Evolutionary conservation across 2,888 invertebrate genomes (phyloP), one percentile per base, ranked within the genome.

Genomic region (Heliconius hortense): DNA sequence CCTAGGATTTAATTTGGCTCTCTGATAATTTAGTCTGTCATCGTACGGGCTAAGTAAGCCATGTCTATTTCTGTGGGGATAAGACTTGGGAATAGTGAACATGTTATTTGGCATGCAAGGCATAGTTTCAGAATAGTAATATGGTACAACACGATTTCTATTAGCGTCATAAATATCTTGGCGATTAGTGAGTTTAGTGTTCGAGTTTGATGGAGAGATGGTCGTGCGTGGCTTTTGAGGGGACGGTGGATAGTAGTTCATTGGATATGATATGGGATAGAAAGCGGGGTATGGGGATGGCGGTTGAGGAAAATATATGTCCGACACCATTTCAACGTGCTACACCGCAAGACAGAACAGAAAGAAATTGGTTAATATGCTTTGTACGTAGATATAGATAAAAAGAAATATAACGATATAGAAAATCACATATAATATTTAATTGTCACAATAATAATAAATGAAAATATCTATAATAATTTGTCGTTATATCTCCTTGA

Each of bases 281-380:
- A 91, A 89, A 83, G 93, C 90, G 69, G 94, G 91, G 84, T 91
- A 91, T 1, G 91, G 89, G 79, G 93, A 91, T 66, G 92, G 90
- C 31, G 93, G 91, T 80, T 94, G 89, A 31, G 96, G 96, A 84
- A 96, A 95, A 93, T 96, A 96, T 89, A 96, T 95, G 92, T 96
- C 96, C 94, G 96, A 96, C 95, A 96, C 96, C 95, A 96, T 95
- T 94, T 96, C 96, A 94, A 95, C 94, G 92, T 95, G 96, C 96
- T 96, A 95, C 93, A 94, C 90, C 90, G 92, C 89, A 89, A 92
- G 91, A 90, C 88, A 92, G 92, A 92, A 94, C 88, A 93, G 90
- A 93, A 93, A 93, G 85, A 90, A 87, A 87, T 87, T 84, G 86
- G 91, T 93, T 93, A 93, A 92, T 92, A 87, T 82, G 80, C 76